Evolutionary conservation across 2,888 invertebrate species (phyloP).

Genomic region (Drosophila kambysellisi): DNA sequence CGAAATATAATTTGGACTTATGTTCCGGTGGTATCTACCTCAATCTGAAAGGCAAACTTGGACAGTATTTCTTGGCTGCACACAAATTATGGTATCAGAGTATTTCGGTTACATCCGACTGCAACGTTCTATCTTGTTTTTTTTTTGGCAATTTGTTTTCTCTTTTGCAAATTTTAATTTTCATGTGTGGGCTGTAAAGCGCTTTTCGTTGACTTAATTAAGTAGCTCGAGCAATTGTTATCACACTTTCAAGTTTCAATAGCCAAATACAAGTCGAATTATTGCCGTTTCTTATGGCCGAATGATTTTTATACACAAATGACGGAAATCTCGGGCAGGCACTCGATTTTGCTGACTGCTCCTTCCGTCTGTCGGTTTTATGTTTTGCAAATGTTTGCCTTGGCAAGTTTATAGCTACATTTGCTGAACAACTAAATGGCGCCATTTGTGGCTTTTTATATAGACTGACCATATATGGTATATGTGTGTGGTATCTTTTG

Average conservation of each 20-base stretch:
- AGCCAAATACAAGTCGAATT: conserved; percentile 37
- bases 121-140: conserved; percentile 19
- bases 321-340: conserved; percentile 27
- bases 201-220: conserved; percentile 59
- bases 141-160: conserved; percentile 10
- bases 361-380: conserved; percentile 60
- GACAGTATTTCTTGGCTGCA: too few species aligned
- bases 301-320: conserved; percentile 48
- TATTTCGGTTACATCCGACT: too few species aligned
- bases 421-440: conserved; percentile 53
- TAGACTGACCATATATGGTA: conserved; percentile 44
- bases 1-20: too few species aligned
- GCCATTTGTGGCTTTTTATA: conserved; percentile 74
- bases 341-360: conserved; percentile 25
- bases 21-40: too few species aligned
- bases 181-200: conserved; percentile 31
- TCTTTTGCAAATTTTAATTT: conserved; percentile 30
- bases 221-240: conserved; percentile 46
- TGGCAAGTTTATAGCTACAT: conserved; percentile 74
- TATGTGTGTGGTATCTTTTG: conserved; percentile 3
- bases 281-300: conserved; percentile 57
- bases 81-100: too few species aligned
- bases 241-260: conserved; percentile 35
- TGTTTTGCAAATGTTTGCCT: conserved; percentile 79
- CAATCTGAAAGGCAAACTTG: too few species aligned